Base-by-base conservation (phyloP, 2,113 vertebrate species). In the Chaenogobius annularis region DNA sequence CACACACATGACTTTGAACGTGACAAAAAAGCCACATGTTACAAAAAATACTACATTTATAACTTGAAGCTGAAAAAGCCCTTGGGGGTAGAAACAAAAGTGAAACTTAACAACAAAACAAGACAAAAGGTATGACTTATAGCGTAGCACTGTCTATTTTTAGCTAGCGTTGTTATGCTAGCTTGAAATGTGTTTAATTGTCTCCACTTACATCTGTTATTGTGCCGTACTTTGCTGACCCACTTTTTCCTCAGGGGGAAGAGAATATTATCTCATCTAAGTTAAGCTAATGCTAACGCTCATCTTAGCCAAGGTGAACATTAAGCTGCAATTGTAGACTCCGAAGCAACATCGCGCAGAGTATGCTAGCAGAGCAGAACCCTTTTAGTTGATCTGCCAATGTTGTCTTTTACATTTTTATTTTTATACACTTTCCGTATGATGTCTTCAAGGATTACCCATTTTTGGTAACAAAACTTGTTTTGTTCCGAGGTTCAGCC, bases 71-170 rank as follows among this genome's bases (percentile, higher is more conserved):
- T 17, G 26, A 63, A n/a, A 37, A 62, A 35, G 35, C 61, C 61
- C 61, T 40, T 15, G 61, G 35, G n/a, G 61, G 61, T 15, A 40
- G 35, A 63, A n/a, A 43, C 61, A 63, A 63, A 63, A 37, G 9
- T 37, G 17, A 63, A 43, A 63, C 61, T 40, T n/a, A 10, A 63
- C 61, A 63, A 63, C 35, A 63, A 43, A 63, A 63, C 61, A 63
- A 63, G 61, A 63, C 61, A 63, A 63, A 50, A 63, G 61, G 61
- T 63, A 43, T 63, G 61, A 63, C 61, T 63, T 63, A 63, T 63
- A 40, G 56, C 56, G 14, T 23, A 26, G 19, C 31, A 40, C 17
- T 37, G 26, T 40, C 61, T 63, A 63, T 63, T 63, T 43, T 63
- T 63, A 40, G 17, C 35, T 15, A 23, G 40, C 10, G 14, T 43